Base-by-base conservation (phyloP, 2,888 invertebrate species). In the Carpatolechia fugitivella region DNA sequence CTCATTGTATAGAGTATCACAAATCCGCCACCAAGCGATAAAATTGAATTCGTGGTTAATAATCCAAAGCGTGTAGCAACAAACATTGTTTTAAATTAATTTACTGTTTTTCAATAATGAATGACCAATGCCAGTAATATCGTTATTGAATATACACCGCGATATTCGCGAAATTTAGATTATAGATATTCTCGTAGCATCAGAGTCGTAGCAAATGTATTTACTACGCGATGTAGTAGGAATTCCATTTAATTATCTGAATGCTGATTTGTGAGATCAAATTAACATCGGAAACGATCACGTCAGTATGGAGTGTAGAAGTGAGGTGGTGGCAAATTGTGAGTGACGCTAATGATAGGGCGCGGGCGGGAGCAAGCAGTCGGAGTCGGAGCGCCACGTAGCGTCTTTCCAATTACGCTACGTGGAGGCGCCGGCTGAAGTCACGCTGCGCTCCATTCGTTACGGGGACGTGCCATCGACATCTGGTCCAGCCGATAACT, bases 261-360 rank as follows among this genome's bases (percentile, higher is more conserved):
- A 51, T 52, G 44, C 52, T 52, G 52, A 44, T 41, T 44, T 44
- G 52, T 33, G 30, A 49, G 44, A 50, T 44, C n/a, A 49, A 49
- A 49, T 49, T 54, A 54, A 54, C 48, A 54, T 38, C 38, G 31
- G 40, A 49, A 54, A 16, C 33, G 53, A 47, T 54, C 20, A 54
- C 44, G 47, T 38, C 53, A 31, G 30, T 48, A 44, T 54, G 54
- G 30, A 38, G 54, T 40, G 46, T 54, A 52, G 52, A 55, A 60
- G 58, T 60, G 64, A 60, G 63, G 58, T 66, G 70, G 68, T 67
- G 74, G 72, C 70, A 82, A 81, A 82, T 81, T 78, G 79, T 87
- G 87, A 89, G 85, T 87, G 88, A 88, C 89, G 80, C 84, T 90
- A 89, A 90, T 88, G 88, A 87, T 82, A 82, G 80, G 78, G 75